Percentiles rank a stretch among this genome's conserved stretches.
Evolutionary conservation across 2,888 invertebrate species (phyloP).

Genomic region (Allygus modestus): DNA sequence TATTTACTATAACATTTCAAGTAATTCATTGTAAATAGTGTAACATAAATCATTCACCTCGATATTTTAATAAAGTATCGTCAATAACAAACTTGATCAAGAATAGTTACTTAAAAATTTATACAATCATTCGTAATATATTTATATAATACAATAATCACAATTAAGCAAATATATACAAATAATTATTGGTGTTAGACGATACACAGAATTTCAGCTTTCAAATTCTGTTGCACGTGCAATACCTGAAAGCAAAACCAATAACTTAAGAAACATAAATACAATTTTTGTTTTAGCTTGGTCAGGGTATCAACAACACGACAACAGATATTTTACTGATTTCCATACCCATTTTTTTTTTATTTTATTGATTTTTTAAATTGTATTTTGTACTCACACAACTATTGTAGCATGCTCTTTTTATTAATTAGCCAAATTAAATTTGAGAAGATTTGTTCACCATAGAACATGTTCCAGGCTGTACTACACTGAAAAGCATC

Average conservation of each 20-base stretch:
- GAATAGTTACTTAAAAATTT: slow-evolving; percentile 39
- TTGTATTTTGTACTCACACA: no score
- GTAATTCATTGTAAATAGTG: background rate
- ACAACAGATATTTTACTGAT: no score
- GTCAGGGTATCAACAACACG: no score
- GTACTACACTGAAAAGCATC: no score
- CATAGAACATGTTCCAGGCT: no score
- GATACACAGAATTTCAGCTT: background rate
- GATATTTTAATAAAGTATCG: slow-evolving; percentile 33
- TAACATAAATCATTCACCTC: slow-evolving; percentile 37
- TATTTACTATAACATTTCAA: slow-evolving; percentile 8
- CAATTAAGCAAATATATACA: slow-evolving; percentile 54
- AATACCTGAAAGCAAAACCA: background rate
- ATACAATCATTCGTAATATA: slow-evolving; percentile 44
- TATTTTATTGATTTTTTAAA: no score
- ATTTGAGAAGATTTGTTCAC: no score
- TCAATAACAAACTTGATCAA: slow-evolving; percentile 13
- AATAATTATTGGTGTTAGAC: slow-evolving; percentile 42
- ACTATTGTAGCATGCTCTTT: no score
- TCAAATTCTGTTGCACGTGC: background rate
- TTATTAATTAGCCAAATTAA: no score
- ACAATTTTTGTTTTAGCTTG: no score
- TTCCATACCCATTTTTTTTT: no score
- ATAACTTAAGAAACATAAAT: background rate
- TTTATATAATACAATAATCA: slow-evolving; percentile 54